Evolutionary conservation across 1,140 invertebrate genomes (phyloP).

Genomic region (Streblospio benedicti): DNA sequence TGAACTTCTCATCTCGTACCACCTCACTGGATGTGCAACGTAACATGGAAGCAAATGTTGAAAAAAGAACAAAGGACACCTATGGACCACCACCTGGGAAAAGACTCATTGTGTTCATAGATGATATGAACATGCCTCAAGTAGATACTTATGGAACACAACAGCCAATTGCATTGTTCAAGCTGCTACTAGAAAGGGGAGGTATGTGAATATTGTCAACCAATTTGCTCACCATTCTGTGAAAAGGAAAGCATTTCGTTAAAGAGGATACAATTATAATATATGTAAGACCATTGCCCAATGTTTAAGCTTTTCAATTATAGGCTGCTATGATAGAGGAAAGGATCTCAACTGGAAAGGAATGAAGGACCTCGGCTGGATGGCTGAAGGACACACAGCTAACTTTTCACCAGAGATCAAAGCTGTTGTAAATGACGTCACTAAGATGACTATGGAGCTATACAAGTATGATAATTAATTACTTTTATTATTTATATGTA

Average conservation of each 20-base stretch:
- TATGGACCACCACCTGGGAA: slow-evolving; percentile 80
- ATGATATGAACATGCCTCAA: slow-evolving; percentile 89
- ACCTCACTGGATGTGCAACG: slow-evolving; percentile 79
- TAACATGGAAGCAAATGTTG: slow-evolving; percentile 73
- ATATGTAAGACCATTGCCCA: too few species aligned
- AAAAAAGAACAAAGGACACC: slow-evolving; percentile 79
- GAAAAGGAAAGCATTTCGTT: too few species aligned
- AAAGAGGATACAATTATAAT: too few species aligned
- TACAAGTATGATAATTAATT: slow-evolving; percentile 71
- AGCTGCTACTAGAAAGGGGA: slow-evolving; percentile 71
- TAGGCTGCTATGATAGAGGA: slow-evolving; percentile 78
- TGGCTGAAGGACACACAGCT: slow-evolving; percentile 57
- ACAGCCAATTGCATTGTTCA: slow-evolving; percentile 81
- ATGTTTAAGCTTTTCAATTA: too few species aligned
- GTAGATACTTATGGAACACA: slow-evolving; percentile 78
- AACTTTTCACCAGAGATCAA: slow-evolving; percentile 61
- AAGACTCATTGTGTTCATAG: slow-evolving; percentile 77
- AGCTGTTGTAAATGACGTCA: slow-evolving; percentile 56
- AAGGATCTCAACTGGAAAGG: slow-evolving; percentile 83
- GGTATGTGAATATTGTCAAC: too few species aligned
- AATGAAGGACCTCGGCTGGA: slow-evolving; percentile 64
- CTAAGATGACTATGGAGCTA: slow-evolving; percentile 69
- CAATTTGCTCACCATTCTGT: too few species aligned
- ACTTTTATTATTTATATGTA: neutral
- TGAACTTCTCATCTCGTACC: slow-evolving; percentile 84